Evolutionary conservation across 2,113 vertebrate species (phyloP).

Genomic region (Epinephelus lanceolatus): DNA sequence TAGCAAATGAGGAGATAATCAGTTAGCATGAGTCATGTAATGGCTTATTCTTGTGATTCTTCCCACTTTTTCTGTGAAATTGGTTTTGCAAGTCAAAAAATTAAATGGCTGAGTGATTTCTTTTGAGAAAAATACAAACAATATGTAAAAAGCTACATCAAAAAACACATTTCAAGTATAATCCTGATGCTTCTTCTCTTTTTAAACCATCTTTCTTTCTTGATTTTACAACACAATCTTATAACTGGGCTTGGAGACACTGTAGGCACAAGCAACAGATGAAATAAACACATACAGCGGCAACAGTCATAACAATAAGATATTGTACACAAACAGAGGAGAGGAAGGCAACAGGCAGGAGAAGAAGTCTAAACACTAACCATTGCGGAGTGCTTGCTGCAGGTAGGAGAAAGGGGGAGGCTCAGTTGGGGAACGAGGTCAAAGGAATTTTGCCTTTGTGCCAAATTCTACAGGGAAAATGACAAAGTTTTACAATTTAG

Average conservation of each 20-base stretch:
- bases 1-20: neutral
- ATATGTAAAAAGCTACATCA: neutral
- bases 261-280: slow-evolving; percentile 3
- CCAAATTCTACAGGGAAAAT: slow-evolving; percentile 82
- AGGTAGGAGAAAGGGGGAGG: slow-evolving; percentile 81
- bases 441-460: slow-evolving; percentile 84
- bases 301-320: slow-evolving; percentile 38
- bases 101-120: neutral
- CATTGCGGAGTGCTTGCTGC: slow-evolving; percentile 87
- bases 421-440: slow-evolving; percentile 84
- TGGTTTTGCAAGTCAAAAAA: slow-evolving; percentile 12
- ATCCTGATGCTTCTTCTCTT: neutral
- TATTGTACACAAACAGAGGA: slow-evolving; percentile 43
- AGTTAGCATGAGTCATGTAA: slow-evolving; percentile 23
- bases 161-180: neutral
- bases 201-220: neutral
- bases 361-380: slow-evolving; percentile 79
- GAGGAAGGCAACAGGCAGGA: slow-evolving; percentile 55
- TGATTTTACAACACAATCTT: slow-evolving; percentile 15
- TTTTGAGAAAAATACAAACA: neutral
- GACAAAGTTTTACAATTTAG: slow-evolving; percentile 43
- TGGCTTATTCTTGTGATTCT: slow-evolving; percentile 17
- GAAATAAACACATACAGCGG: slow-evolving; percentile 36
- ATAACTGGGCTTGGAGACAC: neutral
- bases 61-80: slow-evolving; percentile 23